phyloP scores from a whole-genome alignment of 1,140 invertebrate species.

The Gryllus bimaculatus region DNA sequence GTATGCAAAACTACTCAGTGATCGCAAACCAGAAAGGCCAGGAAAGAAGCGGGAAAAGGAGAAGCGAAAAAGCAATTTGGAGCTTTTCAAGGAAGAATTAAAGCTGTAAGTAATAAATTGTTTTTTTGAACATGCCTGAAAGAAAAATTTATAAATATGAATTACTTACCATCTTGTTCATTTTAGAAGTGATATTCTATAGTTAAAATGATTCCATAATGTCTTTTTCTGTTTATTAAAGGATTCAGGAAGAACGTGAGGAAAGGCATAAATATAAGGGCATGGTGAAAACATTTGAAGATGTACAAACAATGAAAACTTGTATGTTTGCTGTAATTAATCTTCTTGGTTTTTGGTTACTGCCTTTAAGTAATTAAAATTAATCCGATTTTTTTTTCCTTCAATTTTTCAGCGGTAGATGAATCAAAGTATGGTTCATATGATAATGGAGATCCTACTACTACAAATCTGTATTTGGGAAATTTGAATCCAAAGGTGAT shows the following conservation, averaged over 20 bases:
- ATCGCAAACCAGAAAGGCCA: constrained; percentile 52
- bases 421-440: constrained; percentile 56
- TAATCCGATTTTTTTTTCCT: not conserved
- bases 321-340: not conserved
- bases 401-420: constrained; percentile 19
- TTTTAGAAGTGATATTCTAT: too few relatives aligned
- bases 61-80: constrained; percentile 94
- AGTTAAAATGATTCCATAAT: not conserved
- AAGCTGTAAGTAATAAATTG: constrained; percentile 51
- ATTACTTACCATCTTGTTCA: too few relatives aligned
- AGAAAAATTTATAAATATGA: constrained; percentile 7
- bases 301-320: constrained; percentile 18
- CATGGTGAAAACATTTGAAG: constrained; percentile 40
- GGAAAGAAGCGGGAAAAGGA: constrained; percentile 73
- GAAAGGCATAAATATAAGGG: constrained; percentile 87
- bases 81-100: constrained; percentile 92
- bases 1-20: constrained; percentile 54
- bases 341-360: not conserved
- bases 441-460: constrained; percentile 91
- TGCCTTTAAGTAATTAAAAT: not conserved
- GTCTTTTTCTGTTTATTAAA: constrained; percentile 32
- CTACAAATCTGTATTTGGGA: constrained; percentile 95
- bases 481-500: constrained; percentile 91
- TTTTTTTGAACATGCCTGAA: not conserved
- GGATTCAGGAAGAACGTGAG: constrained; percentile 94